phyloP scores from a whole-genome alignment of 1,140 invertebrate genomes.

The Nasonia giraulti region DNA sequence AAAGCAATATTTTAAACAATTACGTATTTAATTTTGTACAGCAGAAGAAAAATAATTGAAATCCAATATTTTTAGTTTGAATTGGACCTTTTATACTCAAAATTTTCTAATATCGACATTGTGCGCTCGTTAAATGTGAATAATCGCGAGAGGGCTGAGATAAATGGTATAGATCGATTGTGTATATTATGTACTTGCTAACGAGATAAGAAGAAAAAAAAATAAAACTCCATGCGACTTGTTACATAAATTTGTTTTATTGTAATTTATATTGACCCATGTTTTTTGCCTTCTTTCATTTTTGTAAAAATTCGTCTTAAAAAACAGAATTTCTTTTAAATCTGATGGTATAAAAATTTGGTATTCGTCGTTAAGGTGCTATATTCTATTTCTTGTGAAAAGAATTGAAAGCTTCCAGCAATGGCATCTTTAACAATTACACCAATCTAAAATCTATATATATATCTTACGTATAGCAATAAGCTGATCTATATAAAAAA shows the following conservation, averaged over 20 bases:
- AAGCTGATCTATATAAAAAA: background rate
- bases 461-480: background rate
- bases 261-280: background rate
- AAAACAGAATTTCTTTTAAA: no score
- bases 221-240: constrained; percentile 62
- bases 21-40: no score
- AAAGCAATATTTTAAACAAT: no score
- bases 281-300: background rate
- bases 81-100: constrained; percentile 32
- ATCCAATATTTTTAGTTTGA: no score
- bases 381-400: background rate
- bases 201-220: constrained; percentile 59
- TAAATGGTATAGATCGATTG: constrained; percentile 63
- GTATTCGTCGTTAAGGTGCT: background rate
- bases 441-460: background rate
- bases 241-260: constrained; percentile 55
- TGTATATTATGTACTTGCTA: constrained; percentile 67
- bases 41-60: no score
- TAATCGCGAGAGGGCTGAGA: constrained; percentile 52
- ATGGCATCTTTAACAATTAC: background rate
- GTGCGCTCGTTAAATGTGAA: constrained; percentile 60
- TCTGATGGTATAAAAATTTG: background rate
- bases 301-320: background rate
- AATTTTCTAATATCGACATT: constrained; percentile 38
- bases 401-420: background rate